Percentiles rank a stretch among this genome's conserved stretches.
phyloP scores from a whole-genome alignment of 2,888 invertebrate species.

The Diarsia rubi region DNA sequence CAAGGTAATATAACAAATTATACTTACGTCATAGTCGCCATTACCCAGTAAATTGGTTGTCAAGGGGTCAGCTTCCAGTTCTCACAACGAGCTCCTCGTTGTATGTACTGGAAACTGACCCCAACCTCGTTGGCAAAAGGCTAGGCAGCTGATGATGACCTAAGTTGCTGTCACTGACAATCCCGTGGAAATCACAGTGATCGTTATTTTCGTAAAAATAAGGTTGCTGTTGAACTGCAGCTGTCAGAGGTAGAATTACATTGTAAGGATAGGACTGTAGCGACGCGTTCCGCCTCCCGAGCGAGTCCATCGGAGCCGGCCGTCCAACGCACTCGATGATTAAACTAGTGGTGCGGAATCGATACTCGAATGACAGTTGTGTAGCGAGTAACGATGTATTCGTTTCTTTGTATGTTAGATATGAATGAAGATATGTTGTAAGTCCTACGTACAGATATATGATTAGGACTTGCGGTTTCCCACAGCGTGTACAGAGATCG shows the following conservation, averaged over 20 bases:
- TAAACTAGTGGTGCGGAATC: constrained; percentile 45
- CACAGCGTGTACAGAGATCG: not conserved
- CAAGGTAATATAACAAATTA: not conserved
- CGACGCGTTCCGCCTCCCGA: constrained; percentile 43
- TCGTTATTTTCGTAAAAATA: not conserved
- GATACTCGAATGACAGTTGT: constrained; percentile 31
- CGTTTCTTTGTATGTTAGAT: not conserved
- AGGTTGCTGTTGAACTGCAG: not conserved
- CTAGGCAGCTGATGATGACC: not conserved
- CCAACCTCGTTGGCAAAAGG: not conserved
- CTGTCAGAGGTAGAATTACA: not conserved
- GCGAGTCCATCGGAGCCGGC: constrained; percentile 24
- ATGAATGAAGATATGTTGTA: no score
- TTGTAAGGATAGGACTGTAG: not conserved
- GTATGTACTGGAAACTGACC: not conserved
- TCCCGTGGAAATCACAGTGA: not conserved
- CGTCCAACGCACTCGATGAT: constrained; percentile 54
- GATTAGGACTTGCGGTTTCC: not conserved
- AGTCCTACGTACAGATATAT: no score
- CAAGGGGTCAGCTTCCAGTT: no score
- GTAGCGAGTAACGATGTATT: not conserved
- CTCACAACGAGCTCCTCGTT: no score
- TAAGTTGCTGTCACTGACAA: not conserved
- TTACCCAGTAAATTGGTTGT: not conserved
- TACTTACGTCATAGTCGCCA: not conserved